These are phyloP conservation scores for Ferdinandea cuprea DNA, from an alignment of 2,888 invertebrate species.

Conservation along the genomic window DNA sequence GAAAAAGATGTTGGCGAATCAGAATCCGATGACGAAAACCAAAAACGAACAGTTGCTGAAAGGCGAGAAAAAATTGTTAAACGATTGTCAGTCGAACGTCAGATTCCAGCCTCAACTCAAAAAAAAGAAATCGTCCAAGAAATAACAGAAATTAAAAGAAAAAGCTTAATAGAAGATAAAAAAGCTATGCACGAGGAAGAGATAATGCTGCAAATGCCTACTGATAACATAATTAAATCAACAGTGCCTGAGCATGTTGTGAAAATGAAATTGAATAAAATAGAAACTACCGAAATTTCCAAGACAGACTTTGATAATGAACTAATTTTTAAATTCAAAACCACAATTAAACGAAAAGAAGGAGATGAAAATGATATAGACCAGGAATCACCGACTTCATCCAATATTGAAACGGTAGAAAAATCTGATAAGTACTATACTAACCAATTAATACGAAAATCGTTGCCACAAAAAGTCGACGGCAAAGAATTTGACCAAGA, in stretches of 20 bases:
- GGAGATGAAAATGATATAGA: slow-evolving; percentile 77
- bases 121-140: slow-evolving; percentile 89
- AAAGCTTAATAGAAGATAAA: slow-evolving; percentile 84
- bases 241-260: slow-evolving; percentile 82
- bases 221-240: slow-evolving; percentile 82
- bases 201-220: slow-evolving; percentile 82
- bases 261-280: slow-evolving; percentile 82
- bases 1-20: slow-evolving; percentile 89
- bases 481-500: slow-evolving; percentile 65
- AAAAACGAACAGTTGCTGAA: slow-evolving; percentile 90
- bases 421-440: slow-evolving; percentile 69
- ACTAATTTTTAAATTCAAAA: slow-evolving; percentile 81
- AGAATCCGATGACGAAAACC: slow-evolving; percentile 86
- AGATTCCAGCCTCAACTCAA: slow-evolving; percentile 88
- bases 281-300: slow-evolving; percentile 81
- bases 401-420: slow-evolving; percentile 76
- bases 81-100: slow-evolving; percentile 87
- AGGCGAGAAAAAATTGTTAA: slow-evolving; percentile 90
- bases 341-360: slow-evolving; percentile 80
- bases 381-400: slow-evolving; percentile 76
- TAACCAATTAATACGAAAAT: slow-evolving; percentile 68
- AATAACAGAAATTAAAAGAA: slow-evolving; percentile 88
- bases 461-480: slow-evolving; percentile 27
- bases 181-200: slow-evolving; percentile 83
- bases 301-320: slow-evolving; percentile 83